Evolutionary conservation across 2,797 vertebrate species (phyloP).

Genomic region (Malacoctenus gilli): DNA sequence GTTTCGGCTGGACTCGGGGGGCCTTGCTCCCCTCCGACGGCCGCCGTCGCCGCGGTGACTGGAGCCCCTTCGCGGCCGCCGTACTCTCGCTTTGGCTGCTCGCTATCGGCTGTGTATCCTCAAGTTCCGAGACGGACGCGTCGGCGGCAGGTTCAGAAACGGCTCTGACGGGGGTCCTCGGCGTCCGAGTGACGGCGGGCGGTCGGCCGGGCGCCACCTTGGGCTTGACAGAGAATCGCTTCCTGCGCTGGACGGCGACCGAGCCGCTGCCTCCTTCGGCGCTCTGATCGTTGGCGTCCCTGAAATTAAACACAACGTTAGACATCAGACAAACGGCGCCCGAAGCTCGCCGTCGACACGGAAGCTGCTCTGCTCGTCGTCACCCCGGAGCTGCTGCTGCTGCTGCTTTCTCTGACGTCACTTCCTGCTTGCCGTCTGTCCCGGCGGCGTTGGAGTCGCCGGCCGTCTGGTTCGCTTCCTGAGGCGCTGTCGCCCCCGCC

Average conservation of each 20-base stretch:
- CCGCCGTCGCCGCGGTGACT: conserved; percentile 60
- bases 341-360: no score
- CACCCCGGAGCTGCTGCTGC: conserved; percentile 45
- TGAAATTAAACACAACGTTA: no score
- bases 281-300: conserved; percentile 69
- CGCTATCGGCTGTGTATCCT: conserved; percentile 33
- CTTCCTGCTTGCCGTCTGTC: conserved; percentile 25
- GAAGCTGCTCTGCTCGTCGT: conserved; percentile 15
- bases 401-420: conserved; percentile 32
- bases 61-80: conserved; percentile 51
- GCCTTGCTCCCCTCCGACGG: conserved; percentile 58
- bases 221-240: conserved; percentile 88
- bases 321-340: no score
- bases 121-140: conserved; percentile 33
- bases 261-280: conserved; percentile 65
- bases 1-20: conserved; percentile 66
- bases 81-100: conserved; percentile 39
- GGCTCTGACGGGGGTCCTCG: conserved; percentile 72
- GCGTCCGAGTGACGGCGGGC: conserved; percentile 49
- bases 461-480: conserved; percentile 57
- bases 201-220: conserved; percentile 77
- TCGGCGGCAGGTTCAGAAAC: conserved; percentile 41
- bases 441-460: conserved; percentile 32
- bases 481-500: conserved; percentile 45
- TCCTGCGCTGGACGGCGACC: conserved; percentile 86